These are phyloP conservation scores for Pollenia griseotomentosa DNA, from an alignment of 2,888 invertebrate species.

Conservation along the genomic window DNA sequence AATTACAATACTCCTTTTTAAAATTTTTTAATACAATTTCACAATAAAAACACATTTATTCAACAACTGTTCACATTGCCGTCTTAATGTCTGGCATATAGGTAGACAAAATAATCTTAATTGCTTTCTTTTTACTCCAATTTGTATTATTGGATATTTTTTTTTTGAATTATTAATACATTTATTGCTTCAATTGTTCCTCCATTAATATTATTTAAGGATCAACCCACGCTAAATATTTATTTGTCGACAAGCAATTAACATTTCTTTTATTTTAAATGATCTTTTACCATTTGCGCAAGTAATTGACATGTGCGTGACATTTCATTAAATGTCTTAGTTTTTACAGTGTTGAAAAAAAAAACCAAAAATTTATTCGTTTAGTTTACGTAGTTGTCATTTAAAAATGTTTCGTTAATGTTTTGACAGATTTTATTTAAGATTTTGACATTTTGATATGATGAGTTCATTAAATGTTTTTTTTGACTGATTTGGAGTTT, in stretches of 20 bases:
- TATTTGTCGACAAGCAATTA: constrained; percentile 39
- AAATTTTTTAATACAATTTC: too few species aligned
- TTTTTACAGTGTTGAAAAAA: neutral
- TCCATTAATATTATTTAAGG: neutral
- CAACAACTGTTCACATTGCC: neutral
- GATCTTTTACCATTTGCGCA: constrained; percentile 58
- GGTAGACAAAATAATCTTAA: constrained; percentile 32
- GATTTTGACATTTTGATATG: constrained; percentile 81
- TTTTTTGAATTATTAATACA: neutral
- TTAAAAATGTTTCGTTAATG: constrained; percentile 41
- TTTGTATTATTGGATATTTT: constrained; percentile 26
- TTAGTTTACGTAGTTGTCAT: constrained; percentile 34
- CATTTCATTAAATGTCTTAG: constrained; percentile 57
- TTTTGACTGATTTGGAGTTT: constrained; percentile 7
- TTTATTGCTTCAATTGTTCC: neutral
- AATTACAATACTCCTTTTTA: too few species aligned
- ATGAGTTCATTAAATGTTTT: constrained; percentile 80
- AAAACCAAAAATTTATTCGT: constrained; percentile 1
- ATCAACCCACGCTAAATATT: constrained; percentile 47
- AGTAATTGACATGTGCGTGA: constrained; percentile 71
- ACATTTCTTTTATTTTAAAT: constrained; percentile 59
- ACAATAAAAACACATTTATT: neutral
- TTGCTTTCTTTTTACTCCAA: constrained; percentile 60
- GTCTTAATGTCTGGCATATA: constrained; percentile 12
- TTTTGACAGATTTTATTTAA: constrained; percentile 76